Conservation (phyloP, 2,888 invertebrate genomes). For the Fragum fragum region DNA sequence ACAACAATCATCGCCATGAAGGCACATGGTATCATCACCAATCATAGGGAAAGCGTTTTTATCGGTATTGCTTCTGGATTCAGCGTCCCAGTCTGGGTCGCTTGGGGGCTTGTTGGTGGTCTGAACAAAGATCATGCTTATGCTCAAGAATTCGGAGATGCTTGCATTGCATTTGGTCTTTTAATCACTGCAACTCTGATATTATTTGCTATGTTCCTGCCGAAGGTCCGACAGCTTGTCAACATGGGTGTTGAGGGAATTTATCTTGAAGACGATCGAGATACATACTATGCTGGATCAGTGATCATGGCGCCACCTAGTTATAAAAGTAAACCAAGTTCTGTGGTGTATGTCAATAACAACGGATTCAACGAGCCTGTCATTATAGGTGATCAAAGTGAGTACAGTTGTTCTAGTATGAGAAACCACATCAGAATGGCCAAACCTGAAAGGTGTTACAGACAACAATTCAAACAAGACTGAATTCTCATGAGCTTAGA, state of each 20-base stretch:
- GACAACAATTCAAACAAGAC: no score
- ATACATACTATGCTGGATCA: constrained; percentile 79
- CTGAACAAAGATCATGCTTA: constrained; percentile 78
- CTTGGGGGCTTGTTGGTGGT: constrained; percentile 90
- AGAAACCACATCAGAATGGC: no score
- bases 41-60: constrained; percentile 97
- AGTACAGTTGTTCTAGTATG: constrained; percentile 53
- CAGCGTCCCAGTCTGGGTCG: constrained; percentile 91
- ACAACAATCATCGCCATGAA: constrained; percentile 93
- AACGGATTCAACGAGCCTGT: constrained; percentile 80
- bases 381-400: constrained; percentile 77
- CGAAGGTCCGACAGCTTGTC: constrained; percentile 95
- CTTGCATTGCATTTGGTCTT: constrained; percentile 96
- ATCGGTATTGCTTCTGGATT: constrained; percentile 96
- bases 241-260: constrained; percentile 95
- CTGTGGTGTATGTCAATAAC: constrained; percentile 80
- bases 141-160: constrained; percentile 84
- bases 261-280: constrained; percentile 84
- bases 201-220: constrained; percentile 97
- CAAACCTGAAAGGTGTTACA: no score
- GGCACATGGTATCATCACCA: constrained; percentile 95
- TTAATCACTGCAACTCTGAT: constrained; percentile 95
- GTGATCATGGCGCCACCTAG: constrained; percentile 83
- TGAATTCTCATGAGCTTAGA: no score
- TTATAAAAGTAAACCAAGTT: constrained; percentile 79